Evolutionary conservation across 2,797 vertebrate genomes (phyloP).

Genomic region (Microcaecilia unicolor): DNA sequence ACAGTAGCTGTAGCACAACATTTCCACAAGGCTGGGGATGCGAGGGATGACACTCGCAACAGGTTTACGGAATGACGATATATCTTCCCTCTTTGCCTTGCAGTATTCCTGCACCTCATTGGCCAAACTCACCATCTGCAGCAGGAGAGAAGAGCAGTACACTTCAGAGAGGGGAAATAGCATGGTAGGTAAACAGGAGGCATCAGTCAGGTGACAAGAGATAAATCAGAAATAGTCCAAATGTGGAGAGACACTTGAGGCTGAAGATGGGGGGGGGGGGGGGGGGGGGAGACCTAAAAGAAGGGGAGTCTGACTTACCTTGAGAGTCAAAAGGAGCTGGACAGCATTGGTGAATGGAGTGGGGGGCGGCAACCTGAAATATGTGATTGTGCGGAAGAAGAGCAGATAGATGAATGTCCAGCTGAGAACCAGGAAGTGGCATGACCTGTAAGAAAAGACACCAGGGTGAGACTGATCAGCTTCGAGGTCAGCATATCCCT

Average conservation of each 20-base stretch:
- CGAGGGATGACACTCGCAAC: conserved; percentile 45
- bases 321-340: conserved; percentile 80
- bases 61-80: conserved; percentile 61
- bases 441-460: conserved; percentile 47
- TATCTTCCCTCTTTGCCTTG: conserved; percentile 66
- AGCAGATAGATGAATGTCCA: conserved; percentile 89
- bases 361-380: conserved; percentile 63
- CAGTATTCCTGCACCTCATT: conserved; percentile 74
- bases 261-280: too few relatives aligned
- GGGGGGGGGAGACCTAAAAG: too few relatives aligned
- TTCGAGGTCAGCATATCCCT: too few relatives aligned
- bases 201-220: too few relatives aligned
- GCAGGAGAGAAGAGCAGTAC: not conserved
- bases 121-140: conserved; percentile 82
- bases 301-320: conserved; percentile 70
- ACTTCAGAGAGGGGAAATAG: too few relatives aligned
- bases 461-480: not conserved
- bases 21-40: conserved; percentile 68
- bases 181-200: not conserved
- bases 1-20: conserved; percentile 83
- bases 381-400: conserved; percentile 69
- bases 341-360: conserved; percentile 80
- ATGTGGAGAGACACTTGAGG: too few relatives aligned
- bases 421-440: conserved; percentile 63
- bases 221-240: too few relatives aligned